Conservation (phyloP, 2,113 vertebrate species). For the Rhabdornis inornatus region DNA sequence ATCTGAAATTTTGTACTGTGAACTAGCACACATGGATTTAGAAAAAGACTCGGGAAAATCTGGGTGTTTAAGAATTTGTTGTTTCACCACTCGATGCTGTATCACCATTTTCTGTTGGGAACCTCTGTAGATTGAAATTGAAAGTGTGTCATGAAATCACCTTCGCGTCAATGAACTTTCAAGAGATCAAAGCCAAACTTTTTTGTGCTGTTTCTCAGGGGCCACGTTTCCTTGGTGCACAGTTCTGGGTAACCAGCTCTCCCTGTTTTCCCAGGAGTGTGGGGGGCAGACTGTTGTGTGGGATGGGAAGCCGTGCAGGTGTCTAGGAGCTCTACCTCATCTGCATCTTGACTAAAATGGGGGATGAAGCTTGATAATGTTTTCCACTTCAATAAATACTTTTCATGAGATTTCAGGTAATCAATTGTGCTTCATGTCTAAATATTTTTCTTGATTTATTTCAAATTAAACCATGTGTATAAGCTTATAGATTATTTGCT, state of each 20-base stretch:
- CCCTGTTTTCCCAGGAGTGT: fast-evolving
- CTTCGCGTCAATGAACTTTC: not conserved
- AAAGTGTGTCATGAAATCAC: not conserved
- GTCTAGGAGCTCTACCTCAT: not conserved
- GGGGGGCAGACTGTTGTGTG: not conserved
- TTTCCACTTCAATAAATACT: not conserved
- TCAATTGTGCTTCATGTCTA: not conserved
- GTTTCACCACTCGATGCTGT: not conserved
- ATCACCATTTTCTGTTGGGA: not conserved
- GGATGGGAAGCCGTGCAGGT: not conserved
- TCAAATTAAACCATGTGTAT: not conserved
- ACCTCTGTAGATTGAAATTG: not conserved
- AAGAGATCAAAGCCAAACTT: not conserved
- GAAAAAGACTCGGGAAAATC: not conserved
- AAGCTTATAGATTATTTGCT: not conserved
- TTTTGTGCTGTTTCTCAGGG: not conserved
- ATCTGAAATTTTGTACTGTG: not conserved
- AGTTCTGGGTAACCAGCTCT: not conserved
- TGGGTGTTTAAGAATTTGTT: not conserved
- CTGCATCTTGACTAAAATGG: not conserved
- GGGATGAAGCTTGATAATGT: not conserved
- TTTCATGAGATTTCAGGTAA: not conserved
- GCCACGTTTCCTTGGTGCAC: too few species aligned
- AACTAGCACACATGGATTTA: not conserved
- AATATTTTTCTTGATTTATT: not conserved